A percentile compares a stretch with the other conserved stretches of the same genome.
Evolutionary conservation across 2,113 vertebrate species (phyloP).

Genomic region (Caranx melampygus): DNA sequence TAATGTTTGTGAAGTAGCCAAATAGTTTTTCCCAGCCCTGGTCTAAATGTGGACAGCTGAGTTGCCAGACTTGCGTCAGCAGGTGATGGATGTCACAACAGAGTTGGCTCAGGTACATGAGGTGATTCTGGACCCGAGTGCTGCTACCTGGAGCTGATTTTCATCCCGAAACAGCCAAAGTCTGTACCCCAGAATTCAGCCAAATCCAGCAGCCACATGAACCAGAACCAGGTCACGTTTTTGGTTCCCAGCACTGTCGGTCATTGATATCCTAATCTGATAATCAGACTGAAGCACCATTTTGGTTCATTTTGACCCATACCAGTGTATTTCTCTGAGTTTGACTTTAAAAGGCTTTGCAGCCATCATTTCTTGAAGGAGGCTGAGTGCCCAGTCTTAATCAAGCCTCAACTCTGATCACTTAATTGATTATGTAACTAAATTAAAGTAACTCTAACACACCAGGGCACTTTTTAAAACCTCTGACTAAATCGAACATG

Average conservation of each 20-base stretch:
- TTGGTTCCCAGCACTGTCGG: neutral
- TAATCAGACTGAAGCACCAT: neutral
- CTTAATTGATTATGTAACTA: neutral
- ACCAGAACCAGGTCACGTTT: neutral
- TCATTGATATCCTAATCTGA: neutral
- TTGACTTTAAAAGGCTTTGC: neutral
- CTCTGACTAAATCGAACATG: neutral
- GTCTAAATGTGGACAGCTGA: neutral
- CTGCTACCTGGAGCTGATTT: neutral
- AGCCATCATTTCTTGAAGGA: neutral
- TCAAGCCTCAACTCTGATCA: neutral
- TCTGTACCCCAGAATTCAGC: neutral
- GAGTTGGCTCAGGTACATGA: neutral
- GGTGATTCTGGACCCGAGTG: slow-evolving; percentile 17
- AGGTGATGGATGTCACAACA: slow-evolving; percentile 10
- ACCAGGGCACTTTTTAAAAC: neutral
- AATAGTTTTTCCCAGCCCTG: neutral
- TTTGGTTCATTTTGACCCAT: neutral
- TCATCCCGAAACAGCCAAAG: neutral
- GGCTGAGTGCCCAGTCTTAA: neutral
- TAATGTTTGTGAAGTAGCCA: neutral
- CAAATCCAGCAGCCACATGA: slow-evolving; percentile 1
- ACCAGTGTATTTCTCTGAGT: neutral
- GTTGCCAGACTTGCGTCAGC: slow-evolving; percentile 19
- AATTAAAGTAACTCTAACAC: neutral